phyloP scores from a whole-genome alignment of 2,113 vertebrate species.

The Trogon melanurus region DNA sequence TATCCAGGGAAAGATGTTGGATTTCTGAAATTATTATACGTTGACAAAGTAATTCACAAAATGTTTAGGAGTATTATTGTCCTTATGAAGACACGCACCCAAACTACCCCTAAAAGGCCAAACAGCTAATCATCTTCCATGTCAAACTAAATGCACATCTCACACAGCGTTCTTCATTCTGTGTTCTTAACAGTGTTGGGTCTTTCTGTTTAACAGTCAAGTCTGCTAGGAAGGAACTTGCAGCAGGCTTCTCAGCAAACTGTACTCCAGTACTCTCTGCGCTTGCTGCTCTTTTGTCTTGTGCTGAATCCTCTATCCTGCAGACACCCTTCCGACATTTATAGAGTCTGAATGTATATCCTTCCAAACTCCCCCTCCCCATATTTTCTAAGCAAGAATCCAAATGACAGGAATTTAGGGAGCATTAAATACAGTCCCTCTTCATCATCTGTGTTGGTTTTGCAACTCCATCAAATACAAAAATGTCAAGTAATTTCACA shows the following conservation, averaged over 20 bases:
- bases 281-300: background rate
- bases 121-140: background rate
- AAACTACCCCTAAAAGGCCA: background rate
- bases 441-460: background rate
- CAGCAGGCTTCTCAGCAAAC: background rate
- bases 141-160: background rate
- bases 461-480: background rate
- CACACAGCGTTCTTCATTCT: background rate
- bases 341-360: rapidly evolving
- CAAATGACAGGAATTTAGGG: background rate
- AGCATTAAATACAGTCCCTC: background rate
- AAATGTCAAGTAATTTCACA: background rate
- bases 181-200: background rate
- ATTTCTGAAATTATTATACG: background rate
- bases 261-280: background rate
- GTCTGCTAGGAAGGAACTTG: background rate
- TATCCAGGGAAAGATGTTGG: background rate
- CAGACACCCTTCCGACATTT: background rate
- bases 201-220: background rate
- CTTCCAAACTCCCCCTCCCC: background rate
- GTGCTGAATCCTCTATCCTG: background rate
- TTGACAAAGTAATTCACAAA: background rate
- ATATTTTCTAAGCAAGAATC: background rate
- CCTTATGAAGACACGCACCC: background rate
- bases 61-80: background rate